A percentile compares a stretch with the other conserved stretches of the same genome.
phyloP scores from a whole-genome alignment of 2,113 vertebrate species.

The Tachysurus vachellii region DNA sequence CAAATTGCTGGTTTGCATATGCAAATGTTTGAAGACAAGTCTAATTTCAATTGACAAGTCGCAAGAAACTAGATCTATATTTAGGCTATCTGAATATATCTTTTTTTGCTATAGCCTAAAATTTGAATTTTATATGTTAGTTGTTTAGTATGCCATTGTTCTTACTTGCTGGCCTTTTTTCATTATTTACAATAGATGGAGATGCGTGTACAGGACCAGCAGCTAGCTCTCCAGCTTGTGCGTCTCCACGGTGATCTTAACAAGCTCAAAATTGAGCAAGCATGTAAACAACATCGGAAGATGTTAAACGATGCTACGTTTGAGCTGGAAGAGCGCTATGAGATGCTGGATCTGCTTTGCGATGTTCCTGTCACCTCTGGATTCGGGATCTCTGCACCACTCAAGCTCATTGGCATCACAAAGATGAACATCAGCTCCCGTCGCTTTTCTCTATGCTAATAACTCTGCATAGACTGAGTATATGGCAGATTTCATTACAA shows the following conservation, averaged over 20 bases:
- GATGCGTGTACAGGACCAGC: conserved; percentile 94
- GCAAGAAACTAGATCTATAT: not conserved
- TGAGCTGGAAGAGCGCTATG: conserved; percentile 89
- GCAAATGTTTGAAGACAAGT: conserved; percentile 12
- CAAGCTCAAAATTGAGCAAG: conserved; percentile 94
- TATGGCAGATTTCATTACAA: not conserved
- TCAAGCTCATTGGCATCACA: conserved; percentile 94
- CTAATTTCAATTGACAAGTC: not conserved
- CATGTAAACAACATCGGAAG: conserved; percentile 85
- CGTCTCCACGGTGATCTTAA: conserved; percentile 87
- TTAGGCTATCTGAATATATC: not conserved
- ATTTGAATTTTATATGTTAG: not conserved
- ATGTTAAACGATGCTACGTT: conserved; percentile 94
- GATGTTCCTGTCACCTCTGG: conserved; percentile 84
- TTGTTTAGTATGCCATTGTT: not conserved
- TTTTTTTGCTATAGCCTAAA: not conserved
- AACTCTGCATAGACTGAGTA: not conserved
- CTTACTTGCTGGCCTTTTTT: not conserved
- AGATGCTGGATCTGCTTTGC: conserved; percentile 88
- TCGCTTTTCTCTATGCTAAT: conserved; percentile 89
- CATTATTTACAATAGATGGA: conserved; percentile 75
- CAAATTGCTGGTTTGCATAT: not conserved
- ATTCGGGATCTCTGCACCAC: conserved; percentile 87
- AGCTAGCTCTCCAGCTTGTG: conserved; percentile 91
- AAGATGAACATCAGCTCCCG: conserved; percentile 98